These are phyloP conservation scores for Carterocephalus palaemon DNA, from an alignment of 2,888 invertebrate species.

Conservation along the genomic window DNA sequence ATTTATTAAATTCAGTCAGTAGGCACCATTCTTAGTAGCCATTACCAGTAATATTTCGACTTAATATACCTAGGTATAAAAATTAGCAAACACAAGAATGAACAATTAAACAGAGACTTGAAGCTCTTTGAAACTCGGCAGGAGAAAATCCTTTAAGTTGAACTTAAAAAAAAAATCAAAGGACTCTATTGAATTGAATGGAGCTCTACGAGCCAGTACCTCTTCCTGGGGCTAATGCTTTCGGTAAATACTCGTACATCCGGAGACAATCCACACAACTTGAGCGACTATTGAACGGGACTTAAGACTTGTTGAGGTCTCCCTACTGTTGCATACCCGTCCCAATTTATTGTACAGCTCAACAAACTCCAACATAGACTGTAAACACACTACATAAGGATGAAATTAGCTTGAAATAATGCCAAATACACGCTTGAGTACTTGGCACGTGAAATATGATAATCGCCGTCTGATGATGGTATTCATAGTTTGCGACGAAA, in stretches of 20 bases:
- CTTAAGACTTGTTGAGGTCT: conserved; percentile 61
- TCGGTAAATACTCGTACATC: conserved; percentile 63
- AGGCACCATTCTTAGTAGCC: no score
- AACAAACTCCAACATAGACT: conserved; percentile 19
- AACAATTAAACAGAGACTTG: no score
- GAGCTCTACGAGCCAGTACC: not conserved
- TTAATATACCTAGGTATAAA: no score
- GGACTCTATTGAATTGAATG: not conserved
- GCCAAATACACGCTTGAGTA: conserved; percentile 15
- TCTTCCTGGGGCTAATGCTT: conserved; percentile 54
- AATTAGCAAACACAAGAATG: no score
- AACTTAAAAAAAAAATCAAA: no score
- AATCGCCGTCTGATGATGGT: conserved; percentile 71
- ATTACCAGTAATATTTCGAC: no score
- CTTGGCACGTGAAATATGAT: conserved; percentile 65
- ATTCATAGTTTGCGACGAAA: conserved; percentile 66
- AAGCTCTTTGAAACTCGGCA: no score
- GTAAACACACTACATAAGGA: conserved; percentile 25
- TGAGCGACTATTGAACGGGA: conserved; percentile 53
- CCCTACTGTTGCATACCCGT: conserved; percentile 50
- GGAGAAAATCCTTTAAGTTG: no score
- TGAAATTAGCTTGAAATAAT: conserved; percentile 12
- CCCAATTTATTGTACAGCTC: conserved; percentile 33
- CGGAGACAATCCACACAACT: conserved; percentile 59
- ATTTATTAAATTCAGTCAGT: no score